Evolutionary conservation across 2,888 invertebrate genomes (phyloP).

Genomic region (Stenoptilia bipunctidactyla): DNA sequence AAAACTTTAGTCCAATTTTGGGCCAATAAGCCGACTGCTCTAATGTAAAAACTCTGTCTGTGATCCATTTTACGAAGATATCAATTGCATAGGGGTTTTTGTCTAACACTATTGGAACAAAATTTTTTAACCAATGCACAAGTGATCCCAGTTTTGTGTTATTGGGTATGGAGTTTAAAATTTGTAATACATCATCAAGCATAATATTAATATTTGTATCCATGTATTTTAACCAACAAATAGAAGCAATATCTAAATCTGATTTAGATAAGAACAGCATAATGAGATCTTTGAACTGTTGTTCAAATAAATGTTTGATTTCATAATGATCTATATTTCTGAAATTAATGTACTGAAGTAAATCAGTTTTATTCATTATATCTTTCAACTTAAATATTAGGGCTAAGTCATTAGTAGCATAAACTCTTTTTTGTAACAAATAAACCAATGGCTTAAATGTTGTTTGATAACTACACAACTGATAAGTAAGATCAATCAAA

Average conservation of each 20-base stretch:
- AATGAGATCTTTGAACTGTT: slow-evolving; percentile 41
- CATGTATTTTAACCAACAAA: slow-evolving; percentile 58
- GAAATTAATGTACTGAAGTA: slow-evolving; percentile 51
- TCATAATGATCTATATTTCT: slow-evolving; percentile 41
- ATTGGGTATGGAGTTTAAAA: slow-evolving; percentile 44
- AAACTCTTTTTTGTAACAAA: slow-evolving; percentile 40
- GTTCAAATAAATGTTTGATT: slow-evolving; percentile 35
- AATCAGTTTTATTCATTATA: slow-evolving; percentile 48
- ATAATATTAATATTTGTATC: slow-evolving; percentile 31
- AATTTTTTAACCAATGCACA: slow-evolving; percentile 56
- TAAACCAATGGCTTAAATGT: slow-evolving; percentile 40
- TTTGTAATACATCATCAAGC: slow-evolving; percentile 35
- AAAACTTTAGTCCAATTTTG: slow-evolving; percentile 59
- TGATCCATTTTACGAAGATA: slow-evolving; percentile 59
- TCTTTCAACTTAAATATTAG: slow-evolving; percentile 31
- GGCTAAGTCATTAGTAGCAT: slow-evolving; percentile 23
- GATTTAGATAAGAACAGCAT: slow-evolving; percentile 42
- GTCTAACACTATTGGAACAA: slow-evolving; percentile 48
- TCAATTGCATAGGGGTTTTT: slow-evolving; percentile 57
- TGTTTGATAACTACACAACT: slow-evolving; percentile 37
- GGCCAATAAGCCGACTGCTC: slow-evolving; percentile 64
- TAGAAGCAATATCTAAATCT: slow-evolving; percentile 57
- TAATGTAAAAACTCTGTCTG: slow-evolving; percentile 50
- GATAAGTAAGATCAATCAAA: slow-evolving; percentile 30
- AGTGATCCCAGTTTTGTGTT: slow-evolving; percentile 56